Conservation (phyloP, 30 jellyfish, hydroid and myxozoan genomes). For the Aurelia aurita complex sp. Pacific region DNA sequence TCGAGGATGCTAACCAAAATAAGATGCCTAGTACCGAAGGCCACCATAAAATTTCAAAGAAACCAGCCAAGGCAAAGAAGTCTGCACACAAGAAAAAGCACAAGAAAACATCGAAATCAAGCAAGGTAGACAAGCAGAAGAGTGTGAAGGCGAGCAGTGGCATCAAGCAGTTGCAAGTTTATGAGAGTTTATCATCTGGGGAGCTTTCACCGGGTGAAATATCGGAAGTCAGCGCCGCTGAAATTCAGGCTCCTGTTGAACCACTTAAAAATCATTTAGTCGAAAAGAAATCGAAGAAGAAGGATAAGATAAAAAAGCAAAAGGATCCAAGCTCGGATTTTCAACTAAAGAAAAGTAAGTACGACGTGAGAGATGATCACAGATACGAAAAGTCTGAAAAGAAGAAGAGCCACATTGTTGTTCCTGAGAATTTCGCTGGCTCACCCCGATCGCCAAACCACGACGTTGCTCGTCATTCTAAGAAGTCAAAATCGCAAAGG, state of each 20-base stretch:
- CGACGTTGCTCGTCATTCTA: slow-evolving; percentile 35
- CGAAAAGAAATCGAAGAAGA: slow-evolving; percentile 52
- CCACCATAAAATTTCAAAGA: slow-evolving; percentile 65
- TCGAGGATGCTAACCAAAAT: slow-evolving; percentile 82
- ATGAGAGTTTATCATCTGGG: slow-evolving; percentile 79
- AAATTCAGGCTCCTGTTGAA: slow-evolving; percentile 11
- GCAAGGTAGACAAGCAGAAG: slow-evolving; percentile 35
- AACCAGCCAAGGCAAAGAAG: slow-evolving; percentile 43
- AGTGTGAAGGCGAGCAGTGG: slow-evolving; percentile 45
- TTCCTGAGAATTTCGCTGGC: slow-evolving; percentile 17
- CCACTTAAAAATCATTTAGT: slow-evolving; percentile 24
- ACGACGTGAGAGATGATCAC: slow-evolving; percentile 23
- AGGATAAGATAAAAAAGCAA: slow-evolving; percentile 36
- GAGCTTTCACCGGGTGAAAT: slow-evolving; percentile 72
- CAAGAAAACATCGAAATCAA: slow-evolving; percentile 62
- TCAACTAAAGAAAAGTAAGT: slow-evolving; percentile 27
- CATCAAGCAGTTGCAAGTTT: slow-evolving; percentile 73
- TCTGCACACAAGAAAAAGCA: slow-evolving; percentile 71
- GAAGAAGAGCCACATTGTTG: slow-evolving; percentile 30
- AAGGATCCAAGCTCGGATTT: slow-evolving; percentile 19
- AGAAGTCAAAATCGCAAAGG: slow-evolving; percentile 20
- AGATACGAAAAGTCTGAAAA: neutral
- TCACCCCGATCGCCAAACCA: slow-evolving; percentile 45
- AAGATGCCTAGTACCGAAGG: slow-evolving; percentile 84
- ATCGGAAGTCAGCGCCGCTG: slow-evolving; percentile 57